Percentiles rank a stretch among this genome's conserved stretches.
phyloP scores from a whole-genome alignment of 2,797 vertebrate species.

The Dermochelys coriacea region DNA sequence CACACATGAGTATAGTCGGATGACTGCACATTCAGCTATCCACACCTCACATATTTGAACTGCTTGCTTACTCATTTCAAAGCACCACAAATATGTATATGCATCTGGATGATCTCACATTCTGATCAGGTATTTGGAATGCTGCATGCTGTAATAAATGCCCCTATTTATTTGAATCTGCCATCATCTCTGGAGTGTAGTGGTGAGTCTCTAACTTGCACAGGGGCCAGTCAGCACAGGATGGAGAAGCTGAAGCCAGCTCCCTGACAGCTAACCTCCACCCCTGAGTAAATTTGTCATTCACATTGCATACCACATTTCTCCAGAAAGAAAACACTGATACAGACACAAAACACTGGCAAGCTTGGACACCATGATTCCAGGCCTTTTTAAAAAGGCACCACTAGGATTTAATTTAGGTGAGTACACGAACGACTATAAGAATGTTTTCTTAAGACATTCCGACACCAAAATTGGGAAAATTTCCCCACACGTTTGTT shows the following conservation, averaged over 20 bases:
- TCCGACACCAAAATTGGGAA: not conserved
- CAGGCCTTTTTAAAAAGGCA: not conserved
- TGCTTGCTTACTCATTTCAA: not conserved
- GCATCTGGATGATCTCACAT: not conserved
- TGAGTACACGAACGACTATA: not conserved
- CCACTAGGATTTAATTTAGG: not conserved
- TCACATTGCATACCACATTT: not conserved
- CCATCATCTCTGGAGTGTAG: not conserved
- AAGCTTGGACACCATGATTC: not conserved
- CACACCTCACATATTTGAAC: not conserved
- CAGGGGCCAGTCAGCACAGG: not conserved
- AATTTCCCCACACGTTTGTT: not conserved
- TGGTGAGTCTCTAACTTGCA: not conserved
- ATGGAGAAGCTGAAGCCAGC: not conserved
- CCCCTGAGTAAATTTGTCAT: not conserved
- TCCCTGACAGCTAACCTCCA: not conserved
- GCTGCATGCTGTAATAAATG: not conserved
- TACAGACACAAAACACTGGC: rapidly evolving
- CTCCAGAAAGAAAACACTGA: slow-evolving; percentile 4
- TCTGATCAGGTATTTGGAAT: not conserved
- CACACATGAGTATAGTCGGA: not conserved
- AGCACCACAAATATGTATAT: rapidly evolving
- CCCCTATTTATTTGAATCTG: not conserved
- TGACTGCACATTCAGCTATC: rapidly evolving
- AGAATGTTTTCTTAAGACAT: not conserved